A percentile compares a stretch with the other conserved stretches of the same genome.
Evolutionary conservation across 2,797 vertebrate species (phyloP).

Genomic region (Aselliscus stoliczkanus): DNA sequence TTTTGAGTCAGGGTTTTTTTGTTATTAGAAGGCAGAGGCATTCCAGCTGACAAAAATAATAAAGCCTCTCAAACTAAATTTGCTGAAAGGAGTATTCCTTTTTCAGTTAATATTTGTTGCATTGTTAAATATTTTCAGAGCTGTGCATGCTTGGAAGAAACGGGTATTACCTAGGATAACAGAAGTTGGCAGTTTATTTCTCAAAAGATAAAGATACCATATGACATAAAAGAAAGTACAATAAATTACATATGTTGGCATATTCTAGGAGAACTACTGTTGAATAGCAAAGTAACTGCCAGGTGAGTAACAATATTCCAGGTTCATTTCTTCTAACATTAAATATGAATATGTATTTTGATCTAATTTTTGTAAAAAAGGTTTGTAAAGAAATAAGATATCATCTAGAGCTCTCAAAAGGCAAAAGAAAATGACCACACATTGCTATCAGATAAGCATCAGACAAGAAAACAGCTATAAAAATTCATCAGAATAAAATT

Average conservation of each 20-base stretch:
- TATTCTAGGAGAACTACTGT: constrained; percentile 30
- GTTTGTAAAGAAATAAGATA: not conserved
- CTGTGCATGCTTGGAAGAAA: not conserved
- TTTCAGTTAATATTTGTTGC: not conserved
- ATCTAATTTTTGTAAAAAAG: not conserved
- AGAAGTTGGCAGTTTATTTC: constrained; percentile 13
- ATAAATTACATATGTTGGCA: not conserved
- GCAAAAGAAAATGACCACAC: not conserved
- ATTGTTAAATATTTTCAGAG: constrained; percentile 32
- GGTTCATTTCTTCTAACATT: not conserved
- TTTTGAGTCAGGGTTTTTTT: not conserved
- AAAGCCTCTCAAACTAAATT: constrained; percentile 32
- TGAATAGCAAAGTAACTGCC: constrained; percentile 43
- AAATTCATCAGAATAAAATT: constrained; percentile 40
- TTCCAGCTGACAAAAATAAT: constrained; percentile 42
- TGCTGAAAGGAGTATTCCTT: constrained; percentile 28
- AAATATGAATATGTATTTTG: constrained; percentile 4
- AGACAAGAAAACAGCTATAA: not conserved
- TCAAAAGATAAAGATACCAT: constrained; percentile 27
- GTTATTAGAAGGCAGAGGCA: constrained; percentile 10
- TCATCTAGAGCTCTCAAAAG: constrained; percentile 2
- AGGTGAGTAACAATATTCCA: not conserved
- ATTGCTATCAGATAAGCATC: not conserved
- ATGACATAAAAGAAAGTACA: constrained; percentile 25
- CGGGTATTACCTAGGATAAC: not conserved